These are phyloP conservation scores for Urocolius indicus DNA, from an alignment of 2,113 vertebrate genomes.

Conservation along the genomic window DNA sequence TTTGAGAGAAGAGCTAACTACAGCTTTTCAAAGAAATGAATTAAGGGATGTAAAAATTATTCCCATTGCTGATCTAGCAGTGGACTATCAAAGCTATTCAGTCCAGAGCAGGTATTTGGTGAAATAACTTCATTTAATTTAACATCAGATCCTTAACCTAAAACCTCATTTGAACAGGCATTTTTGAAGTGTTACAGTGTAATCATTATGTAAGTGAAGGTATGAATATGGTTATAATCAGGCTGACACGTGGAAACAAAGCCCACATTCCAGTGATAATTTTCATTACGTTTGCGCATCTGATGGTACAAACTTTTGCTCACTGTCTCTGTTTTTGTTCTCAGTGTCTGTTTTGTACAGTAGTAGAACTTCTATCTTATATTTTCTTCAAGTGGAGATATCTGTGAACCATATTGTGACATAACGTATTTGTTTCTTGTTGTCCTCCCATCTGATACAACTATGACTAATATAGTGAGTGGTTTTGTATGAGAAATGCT, in stretches of 20 bases:
- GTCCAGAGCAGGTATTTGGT: neutral
- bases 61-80: neutral
- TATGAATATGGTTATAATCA: neutral
- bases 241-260: rapidly evolving
- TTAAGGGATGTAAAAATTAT: neutral
- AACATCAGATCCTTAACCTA: neutral
- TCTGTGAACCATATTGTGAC: neutral
- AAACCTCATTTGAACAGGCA: neutral
- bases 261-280: neutral
- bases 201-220: neutral
- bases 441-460: neutral
- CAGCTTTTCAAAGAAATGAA: neutral
- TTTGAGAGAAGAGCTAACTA: neutral
- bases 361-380: neutral
- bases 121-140: neutral
- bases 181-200: neutral
- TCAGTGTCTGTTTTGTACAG: neutral
- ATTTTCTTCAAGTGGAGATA: neutral
- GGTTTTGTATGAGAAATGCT: neutral
- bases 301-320: neutral
- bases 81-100: neutral
- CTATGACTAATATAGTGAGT: neutral
- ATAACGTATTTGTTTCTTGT: neutral
- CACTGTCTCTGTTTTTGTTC: neutral
- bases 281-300: neutral